Base-by-base conservation (phyloP, 1,140 invertebrate species). In the Anoplolepis gracilipes region DNA sequence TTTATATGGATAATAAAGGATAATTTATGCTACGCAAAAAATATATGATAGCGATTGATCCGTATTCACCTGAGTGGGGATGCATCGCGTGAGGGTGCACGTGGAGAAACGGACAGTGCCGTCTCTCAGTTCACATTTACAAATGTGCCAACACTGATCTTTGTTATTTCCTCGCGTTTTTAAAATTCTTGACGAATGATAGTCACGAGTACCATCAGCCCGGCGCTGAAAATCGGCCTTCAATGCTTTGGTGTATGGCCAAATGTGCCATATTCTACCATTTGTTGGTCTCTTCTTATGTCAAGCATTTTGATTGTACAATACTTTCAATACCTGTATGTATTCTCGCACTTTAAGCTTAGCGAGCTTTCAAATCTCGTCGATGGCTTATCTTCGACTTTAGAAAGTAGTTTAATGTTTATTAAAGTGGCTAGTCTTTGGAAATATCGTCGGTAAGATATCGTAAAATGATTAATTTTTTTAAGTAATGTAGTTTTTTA, bases 281-380 rank as follows among this genome's bases (percentile, higher is more conserved):
- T 73, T 5, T 36, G 49, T 36, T 62, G 39, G 19, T 19, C 62
- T 16, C 22, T 76, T 49, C 49, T 36, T 25, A 28, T 84, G 30
- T n/a, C 33, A n/a, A 73, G 36, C 13, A 25, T 75, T 61, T 0
- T 72, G 0, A 19, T 49, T 1, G 0, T 84, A 46, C 70, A 61
- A 16, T 73, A 72, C 0, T 73, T 84, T 3, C 79, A 84, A 75
- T 84, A 73, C 75, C 55, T 28, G 22, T 73, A 82, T 4, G 5
- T 82, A 22, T 33, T 73, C 5, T 30, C 42, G n/a, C 69, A 84
- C n/a, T 46, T 73, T 13, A 42, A 46, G n/a, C 28, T 59, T 19
- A 49, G 42, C 11, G 59, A 77, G 59, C 16, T 84, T 33, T 39
- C 69, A 7, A 49, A 84, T 61, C 79, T 84, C 5, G 42, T 84